Conservation (phyloP, 1,140 invertebrate species). For the Dysdera silvatica region DNA sequence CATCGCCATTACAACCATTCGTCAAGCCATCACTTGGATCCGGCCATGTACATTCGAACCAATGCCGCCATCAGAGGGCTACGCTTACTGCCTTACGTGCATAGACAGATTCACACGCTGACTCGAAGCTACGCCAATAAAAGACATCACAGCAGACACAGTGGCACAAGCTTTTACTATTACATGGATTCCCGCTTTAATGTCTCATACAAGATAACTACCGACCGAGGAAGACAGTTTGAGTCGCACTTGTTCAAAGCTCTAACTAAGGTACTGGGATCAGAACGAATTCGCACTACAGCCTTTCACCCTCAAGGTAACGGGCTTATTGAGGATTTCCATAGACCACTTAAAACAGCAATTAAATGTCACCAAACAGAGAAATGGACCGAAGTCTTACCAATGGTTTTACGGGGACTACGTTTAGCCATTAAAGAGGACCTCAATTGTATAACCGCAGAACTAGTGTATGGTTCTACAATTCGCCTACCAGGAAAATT, state of each 20-base stretch:
- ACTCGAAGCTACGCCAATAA: constrained; percentile 43
- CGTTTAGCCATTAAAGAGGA: too few species aligned
- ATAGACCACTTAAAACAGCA: too few species aligned
- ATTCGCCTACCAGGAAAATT: too few species aligned
- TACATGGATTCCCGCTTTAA: constrained; percentile 42
- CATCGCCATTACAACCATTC: constrained; percentile 13
- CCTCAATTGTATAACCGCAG: too few species aligned
- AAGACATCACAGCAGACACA: constrained; percentile 41
- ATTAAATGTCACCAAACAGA: too few species aligned
- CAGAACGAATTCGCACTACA: constrained; percentile 8
- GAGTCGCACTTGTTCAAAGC: constrained; percentile 37
- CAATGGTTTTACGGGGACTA: too few species aligned
- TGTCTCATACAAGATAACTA: constrained; percentile 34
- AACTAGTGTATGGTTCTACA: too few species aligned
- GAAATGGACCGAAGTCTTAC: too few species aligned
- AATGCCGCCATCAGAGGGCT: constrained; percentile 39
- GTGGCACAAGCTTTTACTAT: constrained; percentile 37
- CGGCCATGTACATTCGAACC: constrained; percentile 47
- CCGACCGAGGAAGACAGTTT: constrained; percentile 47
- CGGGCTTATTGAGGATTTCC: too few species aligned
- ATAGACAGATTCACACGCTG: constrained; percentile 46
- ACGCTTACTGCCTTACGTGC: constrained; percentile 42
- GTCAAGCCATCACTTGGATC: constrained; percentile 34
- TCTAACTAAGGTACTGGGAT: constrained; percentile 15
- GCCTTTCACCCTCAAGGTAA: too few species aligned